phyloP scores from a whole-genome alignment of 1,140 invertebrate genomes.

The Sipha flava region DNA sequence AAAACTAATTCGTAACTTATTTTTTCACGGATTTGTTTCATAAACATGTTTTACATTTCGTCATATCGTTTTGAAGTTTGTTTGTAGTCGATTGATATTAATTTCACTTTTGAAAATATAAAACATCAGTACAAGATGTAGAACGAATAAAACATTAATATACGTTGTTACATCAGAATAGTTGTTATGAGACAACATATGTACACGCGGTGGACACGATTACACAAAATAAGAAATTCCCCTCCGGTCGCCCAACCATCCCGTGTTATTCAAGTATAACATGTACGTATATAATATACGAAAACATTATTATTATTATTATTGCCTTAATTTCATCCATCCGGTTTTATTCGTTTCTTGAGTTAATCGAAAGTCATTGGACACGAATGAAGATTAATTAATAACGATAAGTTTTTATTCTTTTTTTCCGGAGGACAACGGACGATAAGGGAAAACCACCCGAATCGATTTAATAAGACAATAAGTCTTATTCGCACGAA shows the following conservation, averaged over 20 bases:
- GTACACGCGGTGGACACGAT: not conserved
- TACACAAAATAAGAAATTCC: not conserved
- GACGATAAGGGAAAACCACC: not conserved
- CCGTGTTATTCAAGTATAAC: no score
- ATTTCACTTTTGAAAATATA: no score
- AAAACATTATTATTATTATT: not conserved
- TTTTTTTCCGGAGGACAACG: not conserved
- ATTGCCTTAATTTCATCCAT: not conserved
- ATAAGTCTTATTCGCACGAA: not conserved
- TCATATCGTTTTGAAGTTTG: no score
- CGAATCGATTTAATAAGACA: not conserved
- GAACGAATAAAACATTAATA: not conserved
- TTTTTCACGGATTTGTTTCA: no score
- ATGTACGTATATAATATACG: not conserved
- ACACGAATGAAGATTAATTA: constrained; percentile 5
- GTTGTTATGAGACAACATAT: not conserved
- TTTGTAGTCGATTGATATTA: no score
- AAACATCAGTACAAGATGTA: not conserved
- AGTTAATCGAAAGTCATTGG: not conserved
- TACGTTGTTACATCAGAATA: not conserved
- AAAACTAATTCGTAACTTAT: no score
- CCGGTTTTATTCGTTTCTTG: not conserved
- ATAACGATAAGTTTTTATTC: not conserved
- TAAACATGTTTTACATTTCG: no score
- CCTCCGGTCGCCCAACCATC: not conserved